Evolutionary conservation across 2,113 vertebrate genomes (phyloP).

Genomic region (Aphelocoma coerulescens): DNA sequence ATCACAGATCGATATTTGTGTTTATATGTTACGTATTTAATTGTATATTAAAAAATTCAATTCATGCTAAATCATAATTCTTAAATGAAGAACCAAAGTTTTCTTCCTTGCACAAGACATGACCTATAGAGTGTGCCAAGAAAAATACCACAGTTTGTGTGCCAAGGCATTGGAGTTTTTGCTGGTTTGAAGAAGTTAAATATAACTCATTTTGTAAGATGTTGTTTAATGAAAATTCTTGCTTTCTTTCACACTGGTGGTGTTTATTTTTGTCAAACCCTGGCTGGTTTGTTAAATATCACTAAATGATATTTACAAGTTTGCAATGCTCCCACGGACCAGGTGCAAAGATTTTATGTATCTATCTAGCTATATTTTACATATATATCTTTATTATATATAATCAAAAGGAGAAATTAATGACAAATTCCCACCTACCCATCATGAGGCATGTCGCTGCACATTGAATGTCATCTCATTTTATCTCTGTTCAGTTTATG

Average conservation of each 20-base stretch:
- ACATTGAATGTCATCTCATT: neutral
- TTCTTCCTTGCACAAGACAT: neutral
- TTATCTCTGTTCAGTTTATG: neutral
- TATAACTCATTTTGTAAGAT: constrained; percentile 34
- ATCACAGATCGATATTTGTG: neutral
- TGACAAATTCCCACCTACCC: constrained; percentile 30
- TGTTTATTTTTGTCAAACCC: constrained; percentile 51
- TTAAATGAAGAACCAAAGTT: neutral
- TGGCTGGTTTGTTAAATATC: constrained; percentile 58
- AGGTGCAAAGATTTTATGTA: constrained; percentile 26
- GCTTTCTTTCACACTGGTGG: constrained; percentile 25
- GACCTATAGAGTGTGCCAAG: neutral
- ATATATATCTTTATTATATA: neutral
- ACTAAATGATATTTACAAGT: constrained; percentile 62
- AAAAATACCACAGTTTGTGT: neutral
- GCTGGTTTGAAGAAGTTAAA: constrained; percentile 7
- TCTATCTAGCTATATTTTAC: neutral
- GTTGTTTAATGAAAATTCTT: constrained; percentile 43
- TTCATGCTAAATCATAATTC: neutral
- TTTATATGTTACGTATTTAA: neutral
- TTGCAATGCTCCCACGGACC: constrained; percentile 29
- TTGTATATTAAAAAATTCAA: neutral
- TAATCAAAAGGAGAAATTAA: constrained; percentile 29
- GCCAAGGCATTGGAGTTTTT: neutral
- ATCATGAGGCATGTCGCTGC: neutral